Evolutionary conservation across 2,113 vertebrate species (phyloP).

Genomic region (Scartelaos histophorus): DNA sequence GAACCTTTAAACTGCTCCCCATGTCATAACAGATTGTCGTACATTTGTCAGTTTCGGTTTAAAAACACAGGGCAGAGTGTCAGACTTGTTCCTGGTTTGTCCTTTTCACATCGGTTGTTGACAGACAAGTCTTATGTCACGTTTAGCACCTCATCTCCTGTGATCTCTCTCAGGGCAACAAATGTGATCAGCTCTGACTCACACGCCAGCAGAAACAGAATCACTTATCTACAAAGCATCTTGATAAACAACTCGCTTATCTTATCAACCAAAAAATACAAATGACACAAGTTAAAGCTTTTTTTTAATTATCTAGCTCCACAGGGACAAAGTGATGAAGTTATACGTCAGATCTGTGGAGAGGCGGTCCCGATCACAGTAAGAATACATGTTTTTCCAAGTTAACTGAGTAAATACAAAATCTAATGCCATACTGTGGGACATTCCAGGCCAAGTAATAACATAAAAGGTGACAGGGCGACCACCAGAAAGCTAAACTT

Average conservation of each 20-base stretch:
- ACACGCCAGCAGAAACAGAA: not conserved
- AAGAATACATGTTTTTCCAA: too few relatives aligned
- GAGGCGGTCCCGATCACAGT: too few relatives aligned
- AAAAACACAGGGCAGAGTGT: not conserved
- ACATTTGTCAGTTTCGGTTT: not conserved
- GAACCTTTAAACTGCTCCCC: not conserved
- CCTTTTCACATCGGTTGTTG: not conserved
- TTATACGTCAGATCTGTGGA: too few relatives aligned
- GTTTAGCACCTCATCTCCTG: not conserved
- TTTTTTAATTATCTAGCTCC: too few relatives aligned
- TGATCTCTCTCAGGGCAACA: not conserved
- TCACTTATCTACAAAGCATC: not conserved
- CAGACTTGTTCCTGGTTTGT: not conserved
- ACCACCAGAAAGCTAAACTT: too few relatives aligned
- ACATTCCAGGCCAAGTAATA: too few relatives aligned
- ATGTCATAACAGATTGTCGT: not conserved
- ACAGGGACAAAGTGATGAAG: too few relatives aligned
- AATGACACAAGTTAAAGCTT: not conserved
- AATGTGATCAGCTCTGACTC: not conserved
- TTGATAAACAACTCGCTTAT: not conserved
- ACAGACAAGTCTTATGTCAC: not conserved
- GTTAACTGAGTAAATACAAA: too few relatives aligned
- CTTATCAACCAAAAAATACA: not conserved
- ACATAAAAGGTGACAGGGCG: too few relatives aligned
- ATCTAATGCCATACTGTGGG: too few relatives aligned